Percentiles rank a stretch among this genome's conserved stretches.
Conservation (phyloP, 2,113 vertebrate species). For the Rhipidura dahli region DNA sequence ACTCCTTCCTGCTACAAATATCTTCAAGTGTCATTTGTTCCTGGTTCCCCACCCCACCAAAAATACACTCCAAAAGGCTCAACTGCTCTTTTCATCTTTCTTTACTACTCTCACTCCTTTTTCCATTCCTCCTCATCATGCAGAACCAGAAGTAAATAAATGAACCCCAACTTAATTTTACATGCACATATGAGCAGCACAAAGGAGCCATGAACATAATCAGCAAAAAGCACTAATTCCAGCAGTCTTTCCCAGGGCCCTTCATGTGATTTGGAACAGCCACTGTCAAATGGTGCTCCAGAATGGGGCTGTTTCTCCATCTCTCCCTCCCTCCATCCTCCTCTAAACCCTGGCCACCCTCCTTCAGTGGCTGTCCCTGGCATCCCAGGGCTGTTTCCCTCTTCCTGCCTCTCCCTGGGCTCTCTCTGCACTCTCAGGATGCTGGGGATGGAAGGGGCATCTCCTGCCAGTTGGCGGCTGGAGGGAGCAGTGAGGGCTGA, state of each 20-base stretch:
- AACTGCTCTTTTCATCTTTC: not conserved
- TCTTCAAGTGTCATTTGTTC: not conserved
- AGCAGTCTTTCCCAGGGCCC: not conserved
- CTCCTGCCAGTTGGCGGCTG: not conserved
- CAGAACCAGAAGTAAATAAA: slow-evolving; percentile 12
- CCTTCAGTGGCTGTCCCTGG: rapidly evolving
- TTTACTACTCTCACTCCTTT: not conserved
- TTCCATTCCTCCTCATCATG: not conserved
- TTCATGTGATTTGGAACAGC: not conserved
- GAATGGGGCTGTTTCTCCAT: not conserved
- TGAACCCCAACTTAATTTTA: slow-evolving; percentile 53
- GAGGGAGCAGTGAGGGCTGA: not conserved
- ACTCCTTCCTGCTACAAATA: not conserved
- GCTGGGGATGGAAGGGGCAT: not conserved
- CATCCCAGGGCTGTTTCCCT: not conserved
- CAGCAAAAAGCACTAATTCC: slow-evolving; percentile 51
- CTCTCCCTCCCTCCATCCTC: not conserved
- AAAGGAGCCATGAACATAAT: slow-evolving; percentile 49
- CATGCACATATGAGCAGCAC: not conserved
- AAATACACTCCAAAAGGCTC: not conserved
- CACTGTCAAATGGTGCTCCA: not conserved
- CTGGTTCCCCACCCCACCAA: not conserved
- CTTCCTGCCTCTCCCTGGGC: not conserved
- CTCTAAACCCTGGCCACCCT: not conserved
- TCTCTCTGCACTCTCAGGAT: not conserved